phyloP scores from a whole-genome alignment of 2,888 invertebrate genomes.

The Macaria liturata region DNA sequence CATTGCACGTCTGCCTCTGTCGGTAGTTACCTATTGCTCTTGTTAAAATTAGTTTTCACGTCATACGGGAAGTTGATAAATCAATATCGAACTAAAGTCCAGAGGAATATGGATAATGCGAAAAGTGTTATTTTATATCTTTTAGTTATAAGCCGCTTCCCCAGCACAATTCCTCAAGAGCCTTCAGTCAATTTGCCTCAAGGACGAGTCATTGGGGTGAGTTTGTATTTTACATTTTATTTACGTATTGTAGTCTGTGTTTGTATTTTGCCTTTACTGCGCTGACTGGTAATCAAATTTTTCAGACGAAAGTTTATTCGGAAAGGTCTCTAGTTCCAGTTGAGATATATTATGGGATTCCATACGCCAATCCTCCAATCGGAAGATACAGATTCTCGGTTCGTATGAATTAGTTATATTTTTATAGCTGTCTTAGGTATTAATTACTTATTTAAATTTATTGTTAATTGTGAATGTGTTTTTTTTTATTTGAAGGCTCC shows the following conservation, averaged over 20 bases:
- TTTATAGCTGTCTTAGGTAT: too few relatives aligned
- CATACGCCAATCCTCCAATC: constrained; percentile 90
- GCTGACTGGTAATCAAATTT: constrained; percentile 14
- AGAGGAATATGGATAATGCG: too few relatives aligned
- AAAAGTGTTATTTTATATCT: too few relatives aligned
- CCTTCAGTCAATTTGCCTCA: constrained; percentile 81
- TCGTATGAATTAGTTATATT: constrained; percentile 30
- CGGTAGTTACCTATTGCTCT: constrained; percentile 14
- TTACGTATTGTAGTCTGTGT: too few relatives aligned
- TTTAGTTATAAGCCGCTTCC: constrained; percentile 14
- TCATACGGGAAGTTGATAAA: too few relatives aligned
- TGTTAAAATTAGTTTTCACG: neutral
- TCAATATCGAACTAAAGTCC: too few relatives aligned
- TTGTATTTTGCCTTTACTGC: too few relatives aligned
- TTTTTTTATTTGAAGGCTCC: constrained; percentile 82
- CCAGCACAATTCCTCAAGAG: constrained; percentile 62
- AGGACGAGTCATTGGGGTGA: constrained; percentile 84
- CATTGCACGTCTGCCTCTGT: constrained; percentile 34
- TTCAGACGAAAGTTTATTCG: constrained; percentile 86
- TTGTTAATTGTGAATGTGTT: neutral
- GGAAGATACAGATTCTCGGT: constrained; percentile 90
- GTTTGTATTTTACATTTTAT: constrained; percentile 36
- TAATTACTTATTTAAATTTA: too few relatives aligned
- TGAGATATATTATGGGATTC: constrained; percentile 90
- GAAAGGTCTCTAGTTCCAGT: constrained; percentile 84